Evolutionary conservation across 2,797 vertebrate genomes (phyloP), one percentile per base, ranked within the genome.

Genomic region (Carcharodon carcharias): DNA sequence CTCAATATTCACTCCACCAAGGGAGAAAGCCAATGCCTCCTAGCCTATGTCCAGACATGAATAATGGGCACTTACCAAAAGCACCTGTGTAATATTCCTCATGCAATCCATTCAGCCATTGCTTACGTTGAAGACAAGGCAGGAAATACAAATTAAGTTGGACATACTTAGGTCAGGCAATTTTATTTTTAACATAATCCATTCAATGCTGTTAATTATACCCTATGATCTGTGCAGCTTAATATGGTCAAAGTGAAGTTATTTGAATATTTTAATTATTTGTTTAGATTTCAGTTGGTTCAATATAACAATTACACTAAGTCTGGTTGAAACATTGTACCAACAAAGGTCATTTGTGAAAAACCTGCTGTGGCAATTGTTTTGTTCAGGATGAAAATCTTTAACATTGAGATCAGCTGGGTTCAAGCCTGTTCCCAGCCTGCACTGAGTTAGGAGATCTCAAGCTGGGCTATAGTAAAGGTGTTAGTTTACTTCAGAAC

Each of bases 201-300:
- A 65, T 45, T 65, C n/a, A 65, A 5, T 93, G 91, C n/a, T n/a
- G 61, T 40, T 65, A 65, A 93, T 93, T 93, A 45, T 40, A 67
- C 23, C 63, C 61, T 67, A 40, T 26, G n/a, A n/a, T n/a, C 18
- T 40, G 23, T 93, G 35, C 14, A 65, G 61, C 2, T 93, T 67
- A 93, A 61, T 65, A n/a, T 0, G 23, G 61, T 93, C 61, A 65
- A 61, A 65, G 31, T 65, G 21, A 93, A 65, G 1, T 45, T 21
- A 65, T 65, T 93, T 93, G 61, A 67, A 65, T n/a, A 65, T 67
- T 65, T 65, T 18, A 93, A 93, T 93, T n/a, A 63, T 61, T 91
- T 91, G 16, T 91, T 67, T 40, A 93, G 61, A 67, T 65, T 65
- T 93, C 67, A 67, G 7, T 65, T 93, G 61, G n/a, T 67, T 93